Base-by-base conservation (phyloP, 2,797 vertebrate species). In the Sebastes reedi region DNA sequence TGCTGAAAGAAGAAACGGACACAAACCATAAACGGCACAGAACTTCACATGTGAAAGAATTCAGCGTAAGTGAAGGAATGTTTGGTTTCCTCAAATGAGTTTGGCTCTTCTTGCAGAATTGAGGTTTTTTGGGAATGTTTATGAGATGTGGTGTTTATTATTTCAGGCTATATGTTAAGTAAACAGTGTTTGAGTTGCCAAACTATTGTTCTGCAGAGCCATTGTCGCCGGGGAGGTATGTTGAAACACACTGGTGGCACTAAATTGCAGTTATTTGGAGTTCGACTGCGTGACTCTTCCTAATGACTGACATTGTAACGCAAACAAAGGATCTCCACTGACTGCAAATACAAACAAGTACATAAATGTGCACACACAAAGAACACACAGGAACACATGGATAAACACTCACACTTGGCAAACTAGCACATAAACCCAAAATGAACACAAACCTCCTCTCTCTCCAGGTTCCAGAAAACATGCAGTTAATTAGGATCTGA, bases 1-100 rank as follows among this genome's bases (percentile, higher is more conserved):
- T 46, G 98, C 98, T 99, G 89, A 16, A 85, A 58, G 56, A 55
- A 74, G 18, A 88, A 80, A 84, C 0, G n/a, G 27, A 64, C 34
- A 67, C 24, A 22, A 80, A 56, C 8, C 1, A 11, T 10, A 34
- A 85, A 78, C 18, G 56, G 59, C 12, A 20, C 30, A 60, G 3
- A 80, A 25, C 30, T 72, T 6, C 2, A 46, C 61, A 75, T 29
- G n/a, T 36, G 32, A 79, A 50, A 71, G 9, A 42, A 56, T 22
- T 55, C 68, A 29, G 13, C 3, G 3, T 12, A 50, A 69, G 64
- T 25, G 22, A 69, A 27, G 36, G 71, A 79, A 77, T 76, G 65
- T 60, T 71, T 73, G 34, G 25, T 46, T 67, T 80, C 39, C 34
- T 42, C 10, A 74, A 74, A 60, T 16, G 8, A 77, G 50, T 71